Percentiles rank a stretch among this genome's conserved stretches.
Conservation (phyloP, 2,113 vertebrate genomes). For the Gavialis gangeticus region DNA sequence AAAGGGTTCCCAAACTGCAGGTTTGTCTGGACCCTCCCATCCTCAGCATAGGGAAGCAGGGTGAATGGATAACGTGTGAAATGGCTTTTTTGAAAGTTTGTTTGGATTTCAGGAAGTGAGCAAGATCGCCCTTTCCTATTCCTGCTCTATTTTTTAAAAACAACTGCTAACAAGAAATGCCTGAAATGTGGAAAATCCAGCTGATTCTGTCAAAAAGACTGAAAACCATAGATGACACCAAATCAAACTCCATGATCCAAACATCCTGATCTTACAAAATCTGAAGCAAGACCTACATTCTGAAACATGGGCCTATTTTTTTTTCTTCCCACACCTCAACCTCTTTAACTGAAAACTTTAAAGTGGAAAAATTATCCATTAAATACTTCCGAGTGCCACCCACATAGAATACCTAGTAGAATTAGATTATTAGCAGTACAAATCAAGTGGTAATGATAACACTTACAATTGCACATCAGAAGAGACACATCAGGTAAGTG, state of each 20-base stretch:
- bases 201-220: conserved; percentile 25
- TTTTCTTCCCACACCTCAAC: not conserved
- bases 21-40: conserved; percentile 66
- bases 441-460: not conserved
- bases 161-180: conserved; percentile 34
- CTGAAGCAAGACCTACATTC: not conserved
- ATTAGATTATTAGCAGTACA: not conserved
- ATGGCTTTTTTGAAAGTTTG: conserved; percentile 63
- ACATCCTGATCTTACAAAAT: not conserved
- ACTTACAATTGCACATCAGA: not conserved
- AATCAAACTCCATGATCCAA: not conserved
- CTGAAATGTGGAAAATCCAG: conserved; percentile 54
- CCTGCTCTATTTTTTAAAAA: conserved; percentile 48
- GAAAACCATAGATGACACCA: not conserved
- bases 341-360: not conserved
- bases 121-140: conserved; percentile 79
- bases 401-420: not conserved
- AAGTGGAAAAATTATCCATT: not conserved
- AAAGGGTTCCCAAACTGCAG: conserved; percentile 55
- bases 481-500: not conserved
- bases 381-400: not conserved
- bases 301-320: not conserved
- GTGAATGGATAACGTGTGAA: conserved; percentile 74
- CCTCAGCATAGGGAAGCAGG: conserved; percentile 47
- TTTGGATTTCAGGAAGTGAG: conserved; percentile 81